Percentiles rank a stretch among this genome's conserved stretches.
Conservation (phyloP, 2,888 invertebrate species). For the Xanthostigma xanthostigma region DNA sequence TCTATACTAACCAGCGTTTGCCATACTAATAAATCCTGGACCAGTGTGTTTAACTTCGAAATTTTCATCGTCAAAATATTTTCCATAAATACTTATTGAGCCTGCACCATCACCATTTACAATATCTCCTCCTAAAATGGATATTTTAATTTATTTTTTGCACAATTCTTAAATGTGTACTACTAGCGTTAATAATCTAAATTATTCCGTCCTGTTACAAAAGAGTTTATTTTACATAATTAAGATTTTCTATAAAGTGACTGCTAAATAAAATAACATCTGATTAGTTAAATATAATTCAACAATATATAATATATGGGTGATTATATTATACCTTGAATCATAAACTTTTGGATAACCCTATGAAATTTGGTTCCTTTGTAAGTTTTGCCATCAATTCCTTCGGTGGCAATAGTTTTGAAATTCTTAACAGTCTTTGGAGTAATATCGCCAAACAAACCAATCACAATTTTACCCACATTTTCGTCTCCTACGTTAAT, state of each 20-base stretch:
- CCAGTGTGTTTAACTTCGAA: constrained; percentile 63
- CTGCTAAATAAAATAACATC: too few species aligned
- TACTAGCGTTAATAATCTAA: too few species aligned
- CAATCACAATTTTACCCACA: constrained; percentile 66
- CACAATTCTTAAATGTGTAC: too few species aligned
- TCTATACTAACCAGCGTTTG: constrained; percentile 48
- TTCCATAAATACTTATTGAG: constrained; percentile 72
- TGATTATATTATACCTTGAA: constrained; percentile 52
- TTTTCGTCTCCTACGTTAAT: constrained; percentile 56
- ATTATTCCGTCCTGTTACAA: too few species aligned
- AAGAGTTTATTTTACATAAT: not conserved
- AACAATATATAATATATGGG: not conserved
- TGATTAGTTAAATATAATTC: too few species aligned
- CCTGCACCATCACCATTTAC: constrained; percentile 69
- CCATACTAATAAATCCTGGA: constrained; percentile 84
- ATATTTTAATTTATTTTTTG: not conserved
- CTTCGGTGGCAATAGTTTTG: constrained; percentile 58
- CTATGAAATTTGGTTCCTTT: constrained; percentile 69
- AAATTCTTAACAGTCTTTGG: constrained; percentile 84
- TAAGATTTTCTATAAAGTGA: too few species aligned
- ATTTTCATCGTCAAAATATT: constrained; percentile 75
- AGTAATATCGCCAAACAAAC: constrained; percentile 74
- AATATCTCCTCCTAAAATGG: constrained; percentile 63
- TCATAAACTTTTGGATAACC: constrained; percentile 78
- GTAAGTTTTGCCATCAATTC: constrained; percentile 62